A percentile compares a stretch with the other conserved stretches of the same genome.
phyloP scores from a whole-genome alignment of 64 coral and sea anemone genomes.

The Montipora capricornis region DNA sequence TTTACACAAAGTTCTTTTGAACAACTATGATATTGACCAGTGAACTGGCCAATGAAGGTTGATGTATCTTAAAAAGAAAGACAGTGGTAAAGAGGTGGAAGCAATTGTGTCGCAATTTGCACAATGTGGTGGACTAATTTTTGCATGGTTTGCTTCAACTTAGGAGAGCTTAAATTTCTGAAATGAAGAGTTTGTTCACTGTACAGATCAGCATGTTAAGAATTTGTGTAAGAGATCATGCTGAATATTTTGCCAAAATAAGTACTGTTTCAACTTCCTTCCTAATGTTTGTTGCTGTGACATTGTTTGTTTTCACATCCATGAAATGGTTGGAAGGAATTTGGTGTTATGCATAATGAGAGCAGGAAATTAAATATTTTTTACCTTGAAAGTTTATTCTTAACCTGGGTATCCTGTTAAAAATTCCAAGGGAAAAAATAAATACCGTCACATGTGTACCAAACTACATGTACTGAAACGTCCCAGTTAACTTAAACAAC shows the following conservation, averaged over 20 bases:
- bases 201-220: constrained; percentile 38
- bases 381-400: background rate
- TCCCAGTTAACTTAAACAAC: too few relatives aligned
- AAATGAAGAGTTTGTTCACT: constrained; percentile 35
- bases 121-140: background rate
- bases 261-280: background rate
- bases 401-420: background rate
- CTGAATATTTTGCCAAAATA: constrained; percentile 49
- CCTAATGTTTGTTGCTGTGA: background rate
- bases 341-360: constrained; percentile 1
- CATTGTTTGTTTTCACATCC: background rate
- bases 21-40: too few relatives aligned
- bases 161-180: constrained; percentile 11
- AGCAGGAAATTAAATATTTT: constrained; percentile 48
- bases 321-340: background rate
- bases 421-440: background rate
- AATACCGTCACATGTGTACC: background rate
- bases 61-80: too few relatives aligned
- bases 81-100: too few relatives aligned
- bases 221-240: constrained; percentile 31
- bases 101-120: background rate
- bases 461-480: too few relatives aligned
- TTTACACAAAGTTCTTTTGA: too few relatives aligned
- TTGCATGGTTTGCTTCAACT: background rate
- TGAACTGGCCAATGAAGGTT: too few relatives aligned